Base-by-base conservation (phyloP, 2,888 invertebrate genomes). In the Hypsopygia costalis region DNA sequence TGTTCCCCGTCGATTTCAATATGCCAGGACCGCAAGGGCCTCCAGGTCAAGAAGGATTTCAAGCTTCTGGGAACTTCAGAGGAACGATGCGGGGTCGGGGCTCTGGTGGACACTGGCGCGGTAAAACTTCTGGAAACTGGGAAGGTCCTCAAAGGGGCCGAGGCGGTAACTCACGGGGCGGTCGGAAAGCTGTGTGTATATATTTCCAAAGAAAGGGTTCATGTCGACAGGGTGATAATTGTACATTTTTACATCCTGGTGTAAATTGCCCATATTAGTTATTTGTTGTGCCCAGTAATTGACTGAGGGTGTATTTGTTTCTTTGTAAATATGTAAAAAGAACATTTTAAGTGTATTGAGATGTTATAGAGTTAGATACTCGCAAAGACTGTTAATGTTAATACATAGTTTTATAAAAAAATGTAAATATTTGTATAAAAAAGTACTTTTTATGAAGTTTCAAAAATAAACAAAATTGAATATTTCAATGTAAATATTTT, bases 221-320 rank as follows among this genome's bases (percentile, higher is more conserved):
- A 46, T 97, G 97, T 81, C 90, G 95, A 36, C 92, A 94, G 67
- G 95, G 95, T 40, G 94, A 94, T 57, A 93, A 93, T 55, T 97
- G 97, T 80, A 92, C 93, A 39, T 97, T 94, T 75, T 83, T 95
- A 54, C 97, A 97, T 88, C 95, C 95, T 1, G 92, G 92, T 47
- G 89, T 91, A 11, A 91, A 91, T 72, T 91, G 91, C 57, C 91
- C 92, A 6, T 88, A 70, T 67, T 89, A 70, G 56, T 11, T 34
- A 3, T 16, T 10, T 36, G 34, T 27, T 36, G 25, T 49, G 33
- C 20, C 31, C 22, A 41, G 44, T 12, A 28, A 40, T 31, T n/a
- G 5, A 16, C 16, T 32, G 31, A 31, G 10, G 5, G 25, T 3
- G 4, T 11, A 31, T 31, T 16, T 16, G 11, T 31, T 31, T 31